Percentiles rank a stretch among this genome's conserved stretches.
Conservation (phyloP, 2,888 invertebrate genomes). For the Cenopis cana region DNA sequence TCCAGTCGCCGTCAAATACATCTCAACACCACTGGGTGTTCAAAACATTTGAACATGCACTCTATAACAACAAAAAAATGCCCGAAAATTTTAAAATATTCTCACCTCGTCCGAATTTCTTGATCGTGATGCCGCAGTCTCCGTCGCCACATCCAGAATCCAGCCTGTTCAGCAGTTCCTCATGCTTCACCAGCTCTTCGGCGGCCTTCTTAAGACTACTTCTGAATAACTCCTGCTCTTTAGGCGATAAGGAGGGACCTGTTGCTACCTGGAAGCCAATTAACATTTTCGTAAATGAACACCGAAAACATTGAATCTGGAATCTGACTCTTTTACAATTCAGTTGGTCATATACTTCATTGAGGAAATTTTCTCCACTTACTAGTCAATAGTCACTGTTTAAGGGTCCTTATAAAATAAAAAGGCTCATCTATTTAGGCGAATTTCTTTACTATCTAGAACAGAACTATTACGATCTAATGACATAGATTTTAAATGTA, state of each 20-base stretch:
- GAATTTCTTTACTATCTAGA: too few relatives aligned
- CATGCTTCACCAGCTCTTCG: slow-evolving; percentile 85
- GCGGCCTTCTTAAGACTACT: slow-evolving; percentile 74
- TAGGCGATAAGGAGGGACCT: slow-evolving; percentile 62
- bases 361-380: not conserved
- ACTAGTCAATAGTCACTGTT: not conserved
- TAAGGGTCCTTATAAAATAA: too few relatives aligned
- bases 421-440: too few relatives aligned
- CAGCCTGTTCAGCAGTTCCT: slow-evolving; percentile 86
- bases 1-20: too few relatives aligned
- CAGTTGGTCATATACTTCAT: not conserved
- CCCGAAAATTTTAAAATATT: not conserved
- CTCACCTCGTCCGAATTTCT: slow-evolving; percentile 85
- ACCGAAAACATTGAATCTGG: too few relatives aligned
- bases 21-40: not conserved
- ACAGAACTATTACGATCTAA: too few relatives aligned
- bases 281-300: not conserved
- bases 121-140: slow-evolving; percentile 89
- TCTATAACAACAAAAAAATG: not conserved
- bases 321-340: not conserved
- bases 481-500: too few relatives aligned
- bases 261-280: slow-evolving; percentile 54
- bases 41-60: too few relatives aligned
- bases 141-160: slow-evolving; percentile 90
- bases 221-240: slow-evolving; percentile 61